phyloP scores from a whole-genome alignment of 2,888 invertebrate genomes.

The Morpho achilles region DNA sequence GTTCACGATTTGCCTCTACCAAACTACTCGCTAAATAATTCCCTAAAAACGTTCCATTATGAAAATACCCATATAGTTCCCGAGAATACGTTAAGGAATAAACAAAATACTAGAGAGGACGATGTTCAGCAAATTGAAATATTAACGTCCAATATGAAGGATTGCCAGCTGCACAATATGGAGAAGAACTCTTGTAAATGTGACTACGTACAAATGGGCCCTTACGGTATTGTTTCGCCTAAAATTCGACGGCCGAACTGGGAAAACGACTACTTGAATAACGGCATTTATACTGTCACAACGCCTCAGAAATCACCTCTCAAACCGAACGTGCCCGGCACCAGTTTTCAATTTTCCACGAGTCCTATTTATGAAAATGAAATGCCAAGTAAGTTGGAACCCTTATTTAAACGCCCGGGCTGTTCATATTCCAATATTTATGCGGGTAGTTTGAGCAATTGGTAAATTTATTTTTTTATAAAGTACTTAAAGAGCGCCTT shows the following conservation, averaged over 20 bases:
- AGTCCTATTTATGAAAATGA: constrained; percentile 73
- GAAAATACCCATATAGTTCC: constrained; percentile 72
- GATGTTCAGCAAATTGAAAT: constrained; percentile 72
- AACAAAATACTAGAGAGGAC: constrained; percentile 65
- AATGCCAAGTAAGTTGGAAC: constrained; percentile 52
- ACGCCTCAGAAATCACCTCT: constrained; percentile 68
- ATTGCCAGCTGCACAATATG: constrained; percentile 68
- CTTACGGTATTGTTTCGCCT: constrained; percentile 65
- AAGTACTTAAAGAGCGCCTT: no score
- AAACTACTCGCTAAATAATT: constrained; percentile 80
- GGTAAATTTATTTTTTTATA: not conserved
- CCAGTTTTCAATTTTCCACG: constrained; percentile 68
- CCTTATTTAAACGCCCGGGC: not conserved
- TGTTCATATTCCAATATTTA: not conserved
- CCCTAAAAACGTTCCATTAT: constrained; percentile 72
- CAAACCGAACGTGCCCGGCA: constrained; percentile 60
- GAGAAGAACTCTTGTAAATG: constrained; percentile 67
- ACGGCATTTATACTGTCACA: constrained; percentile 68
- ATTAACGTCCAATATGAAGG: constrained; percentile 66
- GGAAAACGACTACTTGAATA: constrained; percentile 64
- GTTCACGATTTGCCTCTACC: constrained; percentile 76
- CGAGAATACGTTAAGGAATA: constrained; percentile 66
- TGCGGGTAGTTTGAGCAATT: not conserved
- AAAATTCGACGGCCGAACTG: constrained; percentile 60
- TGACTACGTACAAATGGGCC: constrained; percentile 70